phyloP scores from a whole-genome alignment of 2,113 vertebrate species.

The Gambusia affinis region DNA sequence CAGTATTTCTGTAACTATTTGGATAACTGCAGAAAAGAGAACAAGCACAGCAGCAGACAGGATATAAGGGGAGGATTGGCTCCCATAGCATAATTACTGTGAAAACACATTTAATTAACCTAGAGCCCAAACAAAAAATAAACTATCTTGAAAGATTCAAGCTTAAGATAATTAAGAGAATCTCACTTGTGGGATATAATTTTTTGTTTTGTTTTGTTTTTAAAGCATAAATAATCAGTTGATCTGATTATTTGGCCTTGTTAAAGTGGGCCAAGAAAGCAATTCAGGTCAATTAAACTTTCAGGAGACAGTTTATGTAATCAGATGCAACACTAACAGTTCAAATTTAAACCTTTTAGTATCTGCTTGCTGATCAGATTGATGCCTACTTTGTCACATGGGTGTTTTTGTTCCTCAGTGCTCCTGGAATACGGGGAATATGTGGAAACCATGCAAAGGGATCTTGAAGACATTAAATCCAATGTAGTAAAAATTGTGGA shows the following conservation, averaged over 20 bases:
- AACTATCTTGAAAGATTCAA: not conserved
- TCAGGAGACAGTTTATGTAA: not conserved
- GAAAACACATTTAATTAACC: no score
- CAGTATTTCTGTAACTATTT: no score
- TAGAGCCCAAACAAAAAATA: no score
- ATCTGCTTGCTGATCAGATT: no score
- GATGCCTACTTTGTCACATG: not conserved
- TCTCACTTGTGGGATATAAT: not conserved
- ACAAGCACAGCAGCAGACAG: no score
- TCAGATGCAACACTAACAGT: not conserved
- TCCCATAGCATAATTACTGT: no score
- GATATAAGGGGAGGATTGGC: no score
- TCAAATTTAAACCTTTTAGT: no score
- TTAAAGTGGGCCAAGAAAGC: no score
- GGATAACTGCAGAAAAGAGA: no score
- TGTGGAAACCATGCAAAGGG: conserved; percentile 21
- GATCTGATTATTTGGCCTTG: not conserved
- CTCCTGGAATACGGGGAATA: conserved; percentile 22
- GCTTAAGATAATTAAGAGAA: not conserved
- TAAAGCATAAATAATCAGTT: not conserved
- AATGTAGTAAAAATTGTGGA: conserved; percentile 12
- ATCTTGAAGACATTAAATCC: conserved; percentile 8
- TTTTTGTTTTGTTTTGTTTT: not conserved
- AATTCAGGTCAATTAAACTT: not conserved
- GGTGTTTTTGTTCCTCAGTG: conserved; percentile 33